phyloP scores from a whole-genome alignment of 2,888 invertebrate genomes.

The Catotricha subobsoleta region DNA sequence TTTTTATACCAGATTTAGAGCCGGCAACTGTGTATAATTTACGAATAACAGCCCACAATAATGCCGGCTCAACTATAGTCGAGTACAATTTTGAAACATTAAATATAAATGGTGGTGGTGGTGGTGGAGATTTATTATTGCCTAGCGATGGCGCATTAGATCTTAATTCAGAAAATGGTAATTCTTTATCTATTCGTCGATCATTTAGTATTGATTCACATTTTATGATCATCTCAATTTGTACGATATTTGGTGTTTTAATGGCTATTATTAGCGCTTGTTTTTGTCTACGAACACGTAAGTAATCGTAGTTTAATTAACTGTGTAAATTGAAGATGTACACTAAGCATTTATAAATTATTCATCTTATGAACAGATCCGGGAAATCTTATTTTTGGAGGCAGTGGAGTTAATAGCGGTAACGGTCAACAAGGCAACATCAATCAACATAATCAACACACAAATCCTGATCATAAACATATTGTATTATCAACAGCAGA shows the following conservation, averaged over 20 bases:
- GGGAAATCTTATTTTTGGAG: too few relatives aligned
- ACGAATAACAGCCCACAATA: constrained; percentile 41
- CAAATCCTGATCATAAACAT: neutral
- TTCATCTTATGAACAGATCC: neutral
- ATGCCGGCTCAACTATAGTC: constrained; percentile 41
- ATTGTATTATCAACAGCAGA: neutral
- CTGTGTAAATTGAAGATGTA: neutral
- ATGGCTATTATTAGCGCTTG: constrained; percentile 37
- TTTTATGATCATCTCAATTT: neutral
- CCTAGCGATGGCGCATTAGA: neutral
- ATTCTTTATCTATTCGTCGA: neutral
- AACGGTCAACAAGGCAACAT: too few relatives aligned
- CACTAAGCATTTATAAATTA: neutral
- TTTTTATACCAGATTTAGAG: constrained; percentile 30
- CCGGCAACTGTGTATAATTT: constrained; percentile 34
- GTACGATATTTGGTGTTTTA: constrained; percentile 25
- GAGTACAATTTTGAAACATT: constrained; percentile 40
- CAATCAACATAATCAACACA: constrained; percentile 1
- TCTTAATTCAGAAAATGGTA: constrained; percentile 13
- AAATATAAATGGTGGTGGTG: constrained; percentile 2
- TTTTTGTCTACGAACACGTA: constrained; percentile 36
- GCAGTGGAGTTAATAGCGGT: neutral
- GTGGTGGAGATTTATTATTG: neutral
- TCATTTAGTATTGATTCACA: neutral
- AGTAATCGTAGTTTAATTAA: constrained; percentile 15